These are phyloP conservation scores for Pluvianellus socialis DNA, from an alignment of 2,113 vertebrate species.

Conservation along the genomic window DNA sequence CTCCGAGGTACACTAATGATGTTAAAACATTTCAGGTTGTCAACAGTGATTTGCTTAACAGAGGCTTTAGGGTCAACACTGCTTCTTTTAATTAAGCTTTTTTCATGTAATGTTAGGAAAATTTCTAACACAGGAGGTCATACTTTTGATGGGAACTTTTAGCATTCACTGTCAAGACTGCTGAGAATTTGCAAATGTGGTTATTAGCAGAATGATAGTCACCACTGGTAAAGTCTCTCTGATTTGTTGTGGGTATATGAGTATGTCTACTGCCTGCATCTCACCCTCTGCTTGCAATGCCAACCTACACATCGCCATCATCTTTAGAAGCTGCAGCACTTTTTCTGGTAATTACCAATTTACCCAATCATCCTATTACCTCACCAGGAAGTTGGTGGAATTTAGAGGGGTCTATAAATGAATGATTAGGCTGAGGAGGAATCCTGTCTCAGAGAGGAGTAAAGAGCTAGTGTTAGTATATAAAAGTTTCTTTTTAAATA, in stretches of 20 bases:
- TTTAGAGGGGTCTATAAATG: background rate
- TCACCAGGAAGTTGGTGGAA: background rate
- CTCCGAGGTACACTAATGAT: background rate
- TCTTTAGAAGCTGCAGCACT: background rate
- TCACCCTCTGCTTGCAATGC: background rate
- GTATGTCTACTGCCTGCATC: background rate
- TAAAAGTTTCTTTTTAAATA: background rate
- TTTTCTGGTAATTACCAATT: background rate
- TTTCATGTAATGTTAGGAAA: background rate
- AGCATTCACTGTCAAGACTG: background rate
- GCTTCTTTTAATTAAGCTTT: slow-evolving; percentile 3
- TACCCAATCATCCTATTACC: background rate
- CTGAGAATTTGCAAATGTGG: background rate
- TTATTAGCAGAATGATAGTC: background rate
- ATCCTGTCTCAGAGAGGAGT: background rate
- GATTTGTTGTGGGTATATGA: background rate
- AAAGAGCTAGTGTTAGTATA: background rate
- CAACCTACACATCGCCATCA: background rate
- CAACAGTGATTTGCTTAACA: background rate
- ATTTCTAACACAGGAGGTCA: background rate
- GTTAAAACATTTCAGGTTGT: background rate
- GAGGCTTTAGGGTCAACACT: background rate
- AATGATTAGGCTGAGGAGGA: background rate
- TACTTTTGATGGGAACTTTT: background rate
- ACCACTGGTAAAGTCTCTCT: background rate